Evolutionary conservation across 2,888 invertebrate genomes (phyloP), one percentile per base, ranked within the genome.

Genomic region (Temnothorax unifasciatus): DNA sequence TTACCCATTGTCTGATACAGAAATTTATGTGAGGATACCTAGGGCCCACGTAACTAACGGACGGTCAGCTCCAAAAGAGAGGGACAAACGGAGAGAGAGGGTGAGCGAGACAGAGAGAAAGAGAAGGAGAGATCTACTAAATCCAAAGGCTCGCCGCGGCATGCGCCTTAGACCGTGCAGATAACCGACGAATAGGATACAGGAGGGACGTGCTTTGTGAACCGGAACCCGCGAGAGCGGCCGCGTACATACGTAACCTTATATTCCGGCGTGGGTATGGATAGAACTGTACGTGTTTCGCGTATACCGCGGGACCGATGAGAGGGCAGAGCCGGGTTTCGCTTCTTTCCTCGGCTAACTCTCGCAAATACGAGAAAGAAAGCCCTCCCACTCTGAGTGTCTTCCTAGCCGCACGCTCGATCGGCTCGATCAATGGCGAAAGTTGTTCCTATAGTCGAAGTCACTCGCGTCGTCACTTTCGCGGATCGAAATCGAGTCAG

Each of bases 1-100:
- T 94, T 94, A 94, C 94, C 94, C 93, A 94, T 94, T 94, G 94
- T 94, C 94, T 93, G 94, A 94, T 94, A 93, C 93, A 92, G 93
- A 93, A 94, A 94, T 94, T 94, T 94, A 94, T 94, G 94, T 93
- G 92, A 92, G 92, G 93, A 93, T 94, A 92, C 87, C 90, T 86
- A 87, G 88, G 88, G 90, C 91, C 92, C 92, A 92, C 92, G 93
- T 93, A 94, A 94, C 93, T 93, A 93, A 93, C 93, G 91, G 90
- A 91, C 90, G 91, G 89, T 90, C 91, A 89, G 88, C 87, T 47
- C 69, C 87, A 87, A 83, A 89, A 86, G 91, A 83, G 63, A 59
- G 66, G 47, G 77, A 84, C 18, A 50, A 25, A 57, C 2, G 8
- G 34, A 25, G 64, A 3, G 15, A 68, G 87, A 77, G 57, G 84